Evolutionary conservation across 2,113 vertebrate genomes (phyloP), one percentile per base, ranked within the genome.

Genomic region (Illadopsis cleaveri): DNA sequence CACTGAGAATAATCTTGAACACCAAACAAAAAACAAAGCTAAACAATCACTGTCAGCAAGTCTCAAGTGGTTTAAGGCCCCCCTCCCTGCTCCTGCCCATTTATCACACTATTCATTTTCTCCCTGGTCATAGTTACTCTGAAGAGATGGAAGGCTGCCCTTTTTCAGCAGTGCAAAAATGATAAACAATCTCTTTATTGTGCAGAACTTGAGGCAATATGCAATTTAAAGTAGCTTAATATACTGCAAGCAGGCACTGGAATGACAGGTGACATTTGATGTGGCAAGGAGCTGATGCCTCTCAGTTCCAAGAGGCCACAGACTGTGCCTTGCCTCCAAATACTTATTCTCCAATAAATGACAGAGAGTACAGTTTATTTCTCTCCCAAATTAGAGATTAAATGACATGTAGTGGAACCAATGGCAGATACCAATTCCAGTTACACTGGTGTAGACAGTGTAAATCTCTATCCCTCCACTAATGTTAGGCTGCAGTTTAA

Each of bases 251-350:
- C 35, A 66, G 3, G 10, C 35, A 60, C 14, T 82, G 81, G 68
- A 83, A 71, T 53, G 85, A 86, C 88, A 88, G 64, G n/a, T 88
- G 92, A 95, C 71, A 90, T 94, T 68, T 97, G 73, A 66, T 4
- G 6, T 12, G 23, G 45, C 27, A 56, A 66, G 92, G 79, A 77
- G 37, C 21, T 89, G 51, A 64, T 0, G 6, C 30, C 50, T 86
- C 61, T 68, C 73, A 61, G 22, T 90, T 87, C 54, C 0, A 1
- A 73, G 37, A 65, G 61, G 65, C n/a, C 44, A 62, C 31, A 82
- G 75, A 75, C 19, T 25, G 33, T 21, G 40, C 45, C 60, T 79
- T 35, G 51, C 56, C 51, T 76, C 25, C 56, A 69, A 82, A 22
- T 53, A 30, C 15, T 76, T 56, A 37, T n/a, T 80, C 27, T 61